phyloP scores from a whole-genome alignment of 2,797 vertebrate genomes.

The Gymnoscopelus braueri region DNA sequence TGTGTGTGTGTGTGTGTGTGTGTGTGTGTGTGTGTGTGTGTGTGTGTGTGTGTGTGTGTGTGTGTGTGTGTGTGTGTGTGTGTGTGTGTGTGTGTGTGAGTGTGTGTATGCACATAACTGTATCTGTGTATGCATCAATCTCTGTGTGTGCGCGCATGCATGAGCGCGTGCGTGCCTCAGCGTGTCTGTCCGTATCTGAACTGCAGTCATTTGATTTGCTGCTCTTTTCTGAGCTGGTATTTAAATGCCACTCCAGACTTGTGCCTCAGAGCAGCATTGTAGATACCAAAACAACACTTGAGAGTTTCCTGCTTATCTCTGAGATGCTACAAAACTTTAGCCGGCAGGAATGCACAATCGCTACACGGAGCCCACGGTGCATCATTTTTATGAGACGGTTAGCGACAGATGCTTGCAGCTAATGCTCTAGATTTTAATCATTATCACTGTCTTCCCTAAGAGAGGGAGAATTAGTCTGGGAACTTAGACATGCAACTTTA shows the following conservation, averaged over 20 bases:
- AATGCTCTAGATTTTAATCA: slow-evolving; percentile 18
- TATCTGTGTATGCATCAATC: not conserved
- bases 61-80: not conserved
- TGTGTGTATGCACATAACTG: not conserved
- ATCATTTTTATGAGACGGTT: slow-evolving; percentile 11
- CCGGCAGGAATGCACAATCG: slow-evolving; percentile 2
- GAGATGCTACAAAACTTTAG: slow-evolving; percentile 4
- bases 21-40: not conserved
- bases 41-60: not conserved
- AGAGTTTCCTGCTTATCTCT: slow-evolving; percentile 18
- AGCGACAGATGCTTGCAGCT: slow-evolving; percentile 18
- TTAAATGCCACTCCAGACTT: slow-evolving; percentile 21
- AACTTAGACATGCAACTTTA: not conserved
- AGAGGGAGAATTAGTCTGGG: slow-evolving; percentile 5
- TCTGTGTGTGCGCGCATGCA: not conserved
- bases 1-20: not conserved
- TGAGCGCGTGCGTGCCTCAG: not conserved
- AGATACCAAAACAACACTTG: slow-evolving; percentile 21
- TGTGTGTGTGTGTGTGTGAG: not conserved
- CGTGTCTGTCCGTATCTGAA: slow-evolving; percentile 1
- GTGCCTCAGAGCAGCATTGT: not conserved
- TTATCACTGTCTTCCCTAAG: slow-evolving; percentile 14
- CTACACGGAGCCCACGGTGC: not conserved
- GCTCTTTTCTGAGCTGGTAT: slow-evolving; percentile 18
- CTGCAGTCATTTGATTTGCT: slow-evolving; percentile 10